phyloP scores from a whole-genome alignment of 2,113 vertebrate species.

The Hypomesus transpacificus region DNA sequence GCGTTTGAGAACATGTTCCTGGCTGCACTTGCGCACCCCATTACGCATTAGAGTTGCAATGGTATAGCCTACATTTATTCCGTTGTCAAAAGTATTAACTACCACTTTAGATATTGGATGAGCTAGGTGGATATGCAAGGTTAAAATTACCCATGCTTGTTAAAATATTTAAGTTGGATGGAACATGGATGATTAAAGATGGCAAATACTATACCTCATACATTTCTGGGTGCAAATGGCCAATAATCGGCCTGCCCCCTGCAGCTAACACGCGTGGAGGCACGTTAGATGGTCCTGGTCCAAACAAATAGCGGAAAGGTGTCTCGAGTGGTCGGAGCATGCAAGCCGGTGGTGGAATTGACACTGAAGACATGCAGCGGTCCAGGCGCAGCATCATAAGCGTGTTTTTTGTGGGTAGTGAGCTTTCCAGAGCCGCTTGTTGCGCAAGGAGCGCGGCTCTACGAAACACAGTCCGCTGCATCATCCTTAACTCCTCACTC shows the following conservation, averaged over 20 bases:
- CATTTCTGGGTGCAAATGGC: constrained; percentile 86
- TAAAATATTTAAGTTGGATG: too few relatives aligned
- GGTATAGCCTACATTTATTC: too few relatives aligned
- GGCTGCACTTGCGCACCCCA: too few relatives aligned
- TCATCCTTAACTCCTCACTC: constrained; percentile 42
- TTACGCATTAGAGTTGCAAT: too few relatives aligned
- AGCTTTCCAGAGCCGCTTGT: constrained; percentile 57
- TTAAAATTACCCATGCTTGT: too few relatives aligned
- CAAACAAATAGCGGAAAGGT: constrained; percentile 81
- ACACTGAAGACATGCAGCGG: constrained; percentile 73
- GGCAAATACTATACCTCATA: constrained; percentile 76
- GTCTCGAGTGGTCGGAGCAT: constrained; percentile 77
- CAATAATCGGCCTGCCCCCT: constrained; percentile 73
- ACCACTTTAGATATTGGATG: too few relatives aligned
- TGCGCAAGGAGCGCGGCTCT: constrained; percentile 60
- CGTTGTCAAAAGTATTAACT: too few relatives aligned
- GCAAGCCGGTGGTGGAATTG: constrained; percentile 69
- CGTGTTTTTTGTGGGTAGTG: constrained; percentile 32
- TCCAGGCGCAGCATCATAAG: constrained; percentile 47
- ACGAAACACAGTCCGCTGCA: constrained; percentile 66
- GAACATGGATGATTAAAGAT: too few relatives aligned
- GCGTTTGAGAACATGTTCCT: too few relatives aligned
- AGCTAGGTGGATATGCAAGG: too few relatives aligned
- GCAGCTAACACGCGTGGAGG: constrained; percentile 75
- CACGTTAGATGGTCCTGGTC: constrained; percentile 89